These are phyloP conservation scores for Ecliptopera silaceata DNA, from an alignment of 2,888 invertebrate species.

Conservation along the genomic window DNA sequence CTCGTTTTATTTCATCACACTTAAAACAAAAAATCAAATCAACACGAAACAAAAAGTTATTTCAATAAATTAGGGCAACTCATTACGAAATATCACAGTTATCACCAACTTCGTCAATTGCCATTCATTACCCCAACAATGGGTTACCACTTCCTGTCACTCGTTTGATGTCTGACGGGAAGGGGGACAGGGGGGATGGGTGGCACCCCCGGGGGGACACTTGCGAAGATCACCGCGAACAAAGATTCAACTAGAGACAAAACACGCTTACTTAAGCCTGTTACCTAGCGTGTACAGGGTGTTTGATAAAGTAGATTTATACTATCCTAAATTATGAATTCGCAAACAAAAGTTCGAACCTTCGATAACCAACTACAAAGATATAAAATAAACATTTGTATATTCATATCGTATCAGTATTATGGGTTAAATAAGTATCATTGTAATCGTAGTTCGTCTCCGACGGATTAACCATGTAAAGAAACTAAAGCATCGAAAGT, in stretches of 20 bases:
- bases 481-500: no score
- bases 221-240: slow-evolving; percentile 60
- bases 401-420: no score
- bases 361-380: no score
- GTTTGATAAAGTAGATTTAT: slow-evolving; percentile 21
- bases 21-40: background rate
- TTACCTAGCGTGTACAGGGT: slow-evolving; percentile 64
- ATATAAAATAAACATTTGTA: no score
- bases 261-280: slow-evolving; percentile 70
- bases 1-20: no score
- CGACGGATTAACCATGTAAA: no score
- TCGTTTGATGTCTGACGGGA: slow-evolving; percentile 67
- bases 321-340: no score
- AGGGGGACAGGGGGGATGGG: slow-evolving; percentile 29
- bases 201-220: slow-evolving; percentile 34
- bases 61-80: background rate
- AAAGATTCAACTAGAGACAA: slow-evolving; percentile 75
- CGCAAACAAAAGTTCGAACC: no score
- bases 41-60: background rate
- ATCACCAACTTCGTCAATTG: slow-evolving; percentile 29
- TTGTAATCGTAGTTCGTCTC: no score
- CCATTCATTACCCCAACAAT: slow-evolving; percentile 46
- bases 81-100: slow-evolving; percentile 18
- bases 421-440: no score
- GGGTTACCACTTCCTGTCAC: slow-evolving; percentile 46